Conservation (phyloP, 2,888 invertebrate species). For the Scotopteryx bipunctaria region DNA sequence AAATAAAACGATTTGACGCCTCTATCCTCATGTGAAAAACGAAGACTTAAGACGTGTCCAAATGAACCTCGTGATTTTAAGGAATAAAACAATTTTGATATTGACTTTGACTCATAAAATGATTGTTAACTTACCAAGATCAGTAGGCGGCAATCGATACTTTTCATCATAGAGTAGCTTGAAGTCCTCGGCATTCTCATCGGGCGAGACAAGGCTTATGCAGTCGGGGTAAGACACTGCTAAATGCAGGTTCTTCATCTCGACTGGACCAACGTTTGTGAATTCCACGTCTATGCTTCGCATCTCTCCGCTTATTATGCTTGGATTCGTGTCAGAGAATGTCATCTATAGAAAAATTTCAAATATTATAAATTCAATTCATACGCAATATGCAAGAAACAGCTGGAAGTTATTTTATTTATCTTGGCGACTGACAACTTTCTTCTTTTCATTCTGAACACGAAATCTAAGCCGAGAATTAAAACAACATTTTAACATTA, state of each 20-base stretch:
- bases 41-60: too few species aligned
- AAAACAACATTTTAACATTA: too few species aligned
- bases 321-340: slow-evolving; percentile 86
- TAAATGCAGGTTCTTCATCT: slow-evolving; percentile 85
- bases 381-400: background rate
- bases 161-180: slow-evolving; percentile 63
- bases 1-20: too few species aligned
- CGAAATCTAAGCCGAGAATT: too few species aligned
- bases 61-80: too few species aligned
- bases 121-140: slow-evolving; percentile 55
- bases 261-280: slow-evolving; percentile 86
- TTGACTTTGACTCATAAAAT: too few species aligned
- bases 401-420: too few species aligned
- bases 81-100: too few species aligned
- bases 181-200: slow-evolving; percentile 50
- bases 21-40: too few species aligned
- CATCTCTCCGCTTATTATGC: slow-evolving; percentile 89
- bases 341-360: slow-evolving; percentile 83
- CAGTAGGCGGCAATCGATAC: slow-evolving; percentile 79
- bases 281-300: slow-evolving; percentile 86
- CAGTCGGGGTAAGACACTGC: slow-evolving; percentile 88
- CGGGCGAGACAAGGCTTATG: slow-evolving; percentile 73
- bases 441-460: too few species aligned
- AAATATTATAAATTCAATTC: too few species aligned
- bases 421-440: too few species aligned